Evolutionary conservation across 2,797 vertebrate species (phyloP), one percentile per base, ranked within the genome.

Genomic region (Pseudomugil tenellus): DNA sequence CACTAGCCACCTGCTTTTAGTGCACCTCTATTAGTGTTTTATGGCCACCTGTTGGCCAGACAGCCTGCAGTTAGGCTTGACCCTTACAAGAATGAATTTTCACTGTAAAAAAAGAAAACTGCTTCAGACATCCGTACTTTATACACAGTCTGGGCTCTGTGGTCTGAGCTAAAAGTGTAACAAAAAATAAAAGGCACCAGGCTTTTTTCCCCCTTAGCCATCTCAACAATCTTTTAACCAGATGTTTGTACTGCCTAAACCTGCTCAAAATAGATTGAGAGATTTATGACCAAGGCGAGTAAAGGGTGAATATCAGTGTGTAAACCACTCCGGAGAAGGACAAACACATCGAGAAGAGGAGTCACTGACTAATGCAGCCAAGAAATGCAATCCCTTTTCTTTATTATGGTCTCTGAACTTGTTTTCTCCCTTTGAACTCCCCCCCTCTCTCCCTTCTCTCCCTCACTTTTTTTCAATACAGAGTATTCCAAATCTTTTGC

Each of bases 41-140:
- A 92, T 79, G 70, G 67, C 80, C 87, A 81, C 85, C 87, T 90
- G 87, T 87, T 77, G 71, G 63, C 76, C 81, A 88, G 64, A 79
- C 76, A 29, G 76, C 68, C 72, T 51, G 61, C 12, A 43, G 82
- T 88, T 74, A 77, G 61, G 68, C 77, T 87, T 87, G 69, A 73
- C 51, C 65, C 48, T 49, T 69, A 59, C 76, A 46, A 81, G 67
- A 72, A 39, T 61, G 56, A 72, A 81, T 62, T 57, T 29, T 70
- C 48, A 25, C 74, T 78, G 77, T 72, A 32, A 32, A 32, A 32
- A 32, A 32, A 32, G 76, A 71, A 43, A 49, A 62, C 67, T 66
- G 53, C 59, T 59, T 65, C 59, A 68, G n/a, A 29, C 31, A 3
- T 62, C 9, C 29, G 8, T 28, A 29, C 49, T 58, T 32, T 19